Percentiles rank a stretch among this genome's conserved stretches.
phyloP scores from a whole-genome alignment of 2,113 vertebrate species.

The Oncorhynchus mykiss region DNA sequence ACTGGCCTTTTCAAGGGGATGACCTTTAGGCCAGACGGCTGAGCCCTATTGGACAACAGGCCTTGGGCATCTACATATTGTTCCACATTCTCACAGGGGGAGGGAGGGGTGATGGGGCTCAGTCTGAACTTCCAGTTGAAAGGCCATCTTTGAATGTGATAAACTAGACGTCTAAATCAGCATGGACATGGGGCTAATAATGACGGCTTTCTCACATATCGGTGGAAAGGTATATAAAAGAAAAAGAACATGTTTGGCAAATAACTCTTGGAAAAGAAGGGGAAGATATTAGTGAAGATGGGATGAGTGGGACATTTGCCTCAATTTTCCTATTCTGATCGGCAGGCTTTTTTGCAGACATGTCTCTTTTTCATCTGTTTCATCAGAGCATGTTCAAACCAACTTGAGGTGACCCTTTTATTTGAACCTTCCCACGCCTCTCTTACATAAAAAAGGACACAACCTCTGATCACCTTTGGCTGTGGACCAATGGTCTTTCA shows the following conservation, averaged over 20 bases:
- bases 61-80: not conserved
- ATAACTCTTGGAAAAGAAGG: constrained; percentile 22
- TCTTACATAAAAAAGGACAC: too few relatives aligned
- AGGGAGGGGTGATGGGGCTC: constrained; percentile 6
- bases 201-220: not conserved
- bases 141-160: not conserved
- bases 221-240: not conserved
- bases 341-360: not conserved
- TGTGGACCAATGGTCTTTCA: not conserved
- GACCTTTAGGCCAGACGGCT: constrained; percentile 43
- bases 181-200: not conserved
- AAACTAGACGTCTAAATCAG: constrained; percentile 10
- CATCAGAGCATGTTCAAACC: not conserved
- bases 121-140: not conserved
- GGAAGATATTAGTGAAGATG: not conserved
- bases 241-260: constrained; percentile 1
- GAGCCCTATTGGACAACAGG: not conserved
- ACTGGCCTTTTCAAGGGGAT: constrained; percentile 23
- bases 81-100: not conserved
- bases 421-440: too few relatives aligned
- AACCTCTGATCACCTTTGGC: not conserved
- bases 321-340: not conserved
- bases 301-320: not conserved
- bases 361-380: not conserved
- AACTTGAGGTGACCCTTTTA: too few relatives aligned